Percentiles rank a stretch among this genome's conserved stretches.
These are phyloP conservation scores for Meloe dianella DNA, from an alignment of 2,888 invertebrate species.

Conservation along the genomic window DNA sequence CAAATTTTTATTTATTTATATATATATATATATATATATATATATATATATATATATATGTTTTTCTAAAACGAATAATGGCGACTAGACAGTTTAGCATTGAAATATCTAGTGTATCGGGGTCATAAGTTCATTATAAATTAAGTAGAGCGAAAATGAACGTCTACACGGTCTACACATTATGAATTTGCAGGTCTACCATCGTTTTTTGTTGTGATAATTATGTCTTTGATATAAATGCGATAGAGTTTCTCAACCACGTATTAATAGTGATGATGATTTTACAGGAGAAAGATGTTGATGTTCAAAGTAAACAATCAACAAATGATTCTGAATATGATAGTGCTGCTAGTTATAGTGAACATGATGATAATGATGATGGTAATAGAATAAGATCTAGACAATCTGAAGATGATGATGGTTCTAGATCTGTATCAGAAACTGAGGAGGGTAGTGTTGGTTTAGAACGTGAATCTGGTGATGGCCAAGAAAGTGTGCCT, in stretches of 20 bases:
- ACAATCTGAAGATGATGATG: conserved; percentile 33
- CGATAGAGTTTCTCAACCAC: background rate
- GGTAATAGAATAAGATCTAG: conserved; percentile 41
- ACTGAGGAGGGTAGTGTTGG: conserved; percentile 63
- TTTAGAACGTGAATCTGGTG: conserved; percentile 73
- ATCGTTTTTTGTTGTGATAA: conserved; percentile 23
- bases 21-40: no score
- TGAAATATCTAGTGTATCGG: conserved; percentile 20
- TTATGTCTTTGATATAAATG: background rate
- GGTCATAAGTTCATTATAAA: conserved; percentile 50
- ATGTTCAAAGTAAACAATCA: conserved; percentile 45
- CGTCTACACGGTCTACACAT: conserved; percentile 17
- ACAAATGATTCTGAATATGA: conserved; percentile 55
- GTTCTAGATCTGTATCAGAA: conserved; percentile 53
- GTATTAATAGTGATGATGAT: conserved; percentile 38
- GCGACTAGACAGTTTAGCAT: background rate
- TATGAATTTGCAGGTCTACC: conserved; percentile 34
- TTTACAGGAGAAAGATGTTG: conserved; percentile 47
- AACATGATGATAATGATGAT: conserved; percentile 42
- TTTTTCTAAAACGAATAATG: background rate
- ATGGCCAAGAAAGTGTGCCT: conserved; percentile 68
- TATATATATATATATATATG: no score
- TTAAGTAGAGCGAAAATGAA: conserved; percentile 49
- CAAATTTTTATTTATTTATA: no score
- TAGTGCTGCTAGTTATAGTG: conserved; percentile 54